Evolutionary conservation across 1,140 invertebrate genomes (phyloP).

Genomic region (Metaphire vulgaris): DNA sequence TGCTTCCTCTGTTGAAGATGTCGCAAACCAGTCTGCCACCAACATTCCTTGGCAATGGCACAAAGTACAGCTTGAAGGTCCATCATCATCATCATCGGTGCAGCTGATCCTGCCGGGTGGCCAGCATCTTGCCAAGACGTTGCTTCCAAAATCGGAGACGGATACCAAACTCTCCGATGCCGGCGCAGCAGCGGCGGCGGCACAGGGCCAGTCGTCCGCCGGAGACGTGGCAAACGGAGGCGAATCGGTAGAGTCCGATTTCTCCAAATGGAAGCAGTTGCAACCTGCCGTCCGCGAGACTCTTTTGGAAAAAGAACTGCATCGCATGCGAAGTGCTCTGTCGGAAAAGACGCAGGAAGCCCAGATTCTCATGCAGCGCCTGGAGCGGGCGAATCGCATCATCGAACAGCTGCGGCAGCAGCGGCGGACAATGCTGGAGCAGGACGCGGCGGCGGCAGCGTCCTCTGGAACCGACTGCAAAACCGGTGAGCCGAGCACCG

Average conservation of each 20-base stretch:
- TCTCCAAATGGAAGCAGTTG: background rate
- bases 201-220: background rate
- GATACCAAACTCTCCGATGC: background rate
- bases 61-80: background rate
- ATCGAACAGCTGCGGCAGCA: constrained; percentile 23
- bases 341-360: constrained; percentile 27
- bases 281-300: background rate
- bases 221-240: background rate
- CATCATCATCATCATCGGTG: background rate
- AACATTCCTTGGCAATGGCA: background rate
- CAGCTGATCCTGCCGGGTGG: background rate
- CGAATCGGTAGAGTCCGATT: too few relatives aligned
- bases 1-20: background rate
- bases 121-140: background rate
- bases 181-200: background rate
- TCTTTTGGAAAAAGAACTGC: constrained; percentile 21
- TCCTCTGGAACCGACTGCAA: too few relatives aligned
- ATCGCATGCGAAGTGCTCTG: constrained; percentile 16
- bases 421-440: background rate
- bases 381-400: constrained; percentile 23
- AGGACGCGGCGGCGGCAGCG: background rate
- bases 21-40: background rate
- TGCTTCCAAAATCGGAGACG: background rate
- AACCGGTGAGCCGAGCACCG: too few relatives aligned
- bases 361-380: constrained; percentile 18